Base-by-base conservation (phyloP, 1,140 invertebrate species). In the Zaprionus kolodkinae region DNA sequence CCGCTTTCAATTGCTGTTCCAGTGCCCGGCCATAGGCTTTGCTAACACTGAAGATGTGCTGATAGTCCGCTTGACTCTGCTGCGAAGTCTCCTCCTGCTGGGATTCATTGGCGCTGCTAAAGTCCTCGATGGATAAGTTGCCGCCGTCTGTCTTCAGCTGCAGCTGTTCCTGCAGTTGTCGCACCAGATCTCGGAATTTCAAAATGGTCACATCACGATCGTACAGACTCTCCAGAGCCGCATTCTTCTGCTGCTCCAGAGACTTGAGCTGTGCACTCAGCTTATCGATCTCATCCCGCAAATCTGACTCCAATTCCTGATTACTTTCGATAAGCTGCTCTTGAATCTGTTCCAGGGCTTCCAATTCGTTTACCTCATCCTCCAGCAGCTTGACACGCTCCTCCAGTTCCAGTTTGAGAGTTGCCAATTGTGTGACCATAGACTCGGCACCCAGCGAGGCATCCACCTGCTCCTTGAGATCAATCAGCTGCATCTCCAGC, bases 381-480 rank as follows among this genome's bases (percentile, higher is more conserved):
- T 98, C 97, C 12, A 99, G 92, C 81, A 99, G 96, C 59, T 93
- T 93, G 13, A 95, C 95, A 93, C 96, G 96, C 82, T 99, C 98
- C 93, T 99, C 98, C 21, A 99, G 93, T 17, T 95, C 95, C 90
- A 99, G 94, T 93, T 99, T 99, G 83, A 97, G 96, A 75, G 98
- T 97, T 0, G 97, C 97, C 36, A 99, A 93, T 55, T 96, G 95
- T 83, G 99, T 98, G 1, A 99, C 98, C 98, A 99, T 99, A 94
- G 99, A 97, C 93, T 99, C 98, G 13, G 98, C 98, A 5, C 99
- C 99, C 13, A 99, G 93, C 1, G 98, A 98, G 5, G 98, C 98
- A 94, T 99, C 99, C 38, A 99, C 91, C 55, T 91, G 91, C 55
- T 92, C 91, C 21, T 91, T 91, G 96, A 92, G 64, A 93, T 99